Conservation (phyloP, 2,797 vertebrate genomes). For the Pelobates cultripes region DNA sequence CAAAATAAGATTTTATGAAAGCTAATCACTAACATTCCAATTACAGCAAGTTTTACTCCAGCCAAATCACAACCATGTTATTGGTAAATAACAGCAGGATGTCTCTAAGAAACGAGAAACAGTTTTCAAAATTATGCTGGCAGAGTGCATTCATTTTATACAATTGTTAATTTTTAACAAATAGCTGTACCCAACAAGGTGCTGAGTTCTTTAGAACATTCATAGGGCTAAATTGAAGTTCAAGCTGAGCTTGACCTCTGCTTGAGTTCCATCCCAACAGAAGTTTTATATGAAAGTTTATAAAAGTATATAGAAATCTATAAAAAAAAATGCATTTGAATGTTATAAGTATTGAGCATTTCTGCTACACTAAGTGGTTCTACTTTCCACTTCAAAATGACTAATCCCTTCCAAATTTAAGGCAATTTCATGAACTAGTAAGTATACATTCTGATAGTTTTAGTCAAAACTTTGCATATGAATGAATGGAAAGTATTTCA, state of each 20-base stretch:
- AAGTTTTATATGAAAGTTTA: slow-evolving; percentile 24
- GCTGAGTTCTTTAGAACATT: background rate
- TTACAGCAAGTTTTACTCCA: background rate
- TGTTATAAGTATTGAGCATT: slow-evolving; percentile 16
- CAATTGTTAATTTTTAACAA: slow-evolving; percentile 18
- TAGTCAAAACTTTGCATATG: background rate
- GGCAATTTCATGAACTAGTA: slow-evolving; percentile 15
- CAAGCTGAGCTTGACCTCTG: slow-evolving; percentile 13
- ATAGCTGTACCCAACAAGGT: slow-evolving; percentile 5
- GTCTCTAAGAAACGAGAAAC: background rate
- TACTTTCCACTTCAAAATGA: slow-evolving; percentile 24
- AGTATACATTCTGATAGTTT: slow-evolving; percentile 1
- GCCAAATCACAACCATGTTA: background rate
- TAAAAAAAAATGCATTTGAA: slow-evolving; percentile 30
- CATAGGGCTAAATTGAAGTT: slow-evolving; percentile 17
- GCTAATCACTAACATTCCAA: background rate
- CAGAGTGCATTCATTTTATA: background rate
- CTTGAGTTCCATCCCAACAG: slow-evolving; percentile 37
- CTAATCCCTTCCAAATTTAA: slow-evolving; percentile 26
- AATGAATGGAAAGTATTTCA: background rate
- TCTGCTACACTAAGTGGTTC: slow-evolving; percentile 23
- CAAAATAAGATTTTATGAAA: background rate
- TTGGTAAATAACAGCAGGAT: background rate
- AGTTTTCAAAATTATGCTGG: slow-evolving; percentile 1
- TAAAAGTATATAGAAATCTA: slow-evolving; percentile 37